phyloP scores from a whole-genome alignment of 2,797 vertebrate genomes.

The Sorex maritimensis region DNA sequence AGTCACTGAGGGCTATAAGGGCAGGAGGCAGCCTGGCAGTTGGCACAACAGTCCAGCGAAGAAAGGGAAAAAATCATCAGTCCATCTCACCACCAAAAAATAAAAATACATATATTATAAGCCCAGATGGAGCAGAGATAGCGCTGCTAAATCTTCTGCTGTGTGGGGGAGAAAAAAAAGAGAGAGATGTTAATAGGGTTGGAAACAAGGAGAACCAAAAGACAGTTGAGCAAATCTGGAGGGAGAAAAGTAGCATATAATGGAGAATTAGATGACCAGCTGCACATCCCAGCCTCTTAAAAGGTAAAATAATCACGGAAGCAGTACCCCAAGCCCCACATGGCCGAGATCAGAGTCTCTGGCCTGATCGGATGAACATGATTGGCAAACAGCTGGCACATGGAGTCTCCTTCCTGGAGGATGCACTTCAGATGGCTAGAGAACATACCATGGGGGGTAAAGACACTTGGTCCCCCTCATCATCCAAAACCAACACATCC shows the following conservation, averaged over 20 bases:
- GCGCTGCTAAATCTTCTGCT: conserved; percentile 92
- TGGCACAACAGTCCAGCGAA: conserved; percentile 91
- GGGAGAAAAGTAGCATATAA: not conserved
- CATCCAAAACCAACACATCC: conserved; percentile 88
- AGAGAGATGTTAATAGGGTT: conserved; percentile 70
- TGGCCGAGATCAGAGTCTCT: conserved; percentile 73
- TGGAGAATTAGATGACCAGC: conserved; percentile 49
- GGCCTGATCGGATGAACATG: conserved; percentile 66
- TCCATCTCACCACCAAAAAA: conserved; percentile 91
- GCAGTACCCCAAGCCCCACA: conserved; percentile 72
- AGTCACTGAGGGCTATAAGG: conserved; percentile 69
- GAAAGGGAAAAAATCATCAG: conserved; percentile 88
- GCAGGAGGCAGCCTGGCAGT: conserved; percentile 89
- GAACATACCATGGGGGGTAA: conserved; percentile 87
- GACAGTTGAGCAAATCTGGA: conserved; percentile 37
- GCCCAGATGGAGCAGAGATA: conserved; percentile 85
- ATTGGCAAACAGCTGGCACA: conserved; percentile 70
- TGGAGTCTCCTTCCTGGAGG: conserved; percentile 77
- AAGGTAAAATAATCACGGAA: conserved; percentile 70
- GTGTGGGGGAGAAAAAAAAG: conserved; percentile 70
- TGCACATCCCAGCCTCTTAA: conserved; percentile 12
- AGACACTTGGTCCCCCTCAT: conserved; percentile 86
- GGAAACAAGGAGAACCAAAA: accelerated
- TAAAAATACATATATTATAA: conserved; percentile 89
- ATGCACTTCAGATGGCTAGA: conserved; percentile 78